Conservation (phyloP, 2,888 invertebrate genomes). For the Piscicola geometra region DNA sequence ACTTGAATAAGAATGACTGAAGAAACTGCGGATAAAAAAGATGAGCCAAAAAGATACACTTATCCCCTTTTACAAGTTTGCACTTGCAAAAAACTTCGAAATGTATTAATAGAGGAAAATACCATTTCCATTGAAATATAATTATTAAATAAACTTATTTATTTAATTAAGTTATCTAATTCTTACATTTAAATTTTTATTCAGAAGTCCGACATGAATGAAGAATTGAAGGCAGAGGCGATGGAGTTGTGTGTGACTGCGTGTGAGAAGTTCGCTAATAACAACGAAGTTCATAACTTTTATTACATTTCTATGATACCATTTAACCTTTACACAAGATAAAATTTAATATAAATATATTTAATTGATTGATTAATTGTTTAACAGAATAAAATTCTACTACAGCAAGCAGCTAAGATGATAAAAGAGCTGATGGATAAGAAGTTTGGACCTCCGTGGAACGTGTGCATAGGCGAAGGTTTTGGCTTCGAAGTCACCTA, state of each 20-base stretch:
- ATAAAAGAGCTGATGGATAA: constrained; percentile 93
- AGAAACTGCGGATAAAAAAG: constrained; percentile 52
- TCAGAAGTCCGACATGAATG: constrained; percentile 85
- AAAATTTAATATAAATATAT: neutral
- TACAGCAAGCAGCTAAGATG: constrained; percentile 78
- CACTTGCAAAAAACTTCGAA: neutral
- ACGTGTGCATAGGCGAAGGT: constrained; percentile 90
- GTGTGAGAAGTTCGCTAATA: constrained; percentile 80
- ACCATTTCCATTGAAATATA: neutral
- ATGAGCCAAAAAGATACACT: constrained; percentile 57
- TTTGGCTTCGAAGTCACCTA: constrained; percentile 88
- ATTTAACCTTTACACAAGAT: neutral
- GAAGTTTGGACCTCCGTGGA: constrained; percentile 88
- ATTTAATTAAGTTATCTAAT: neutral
- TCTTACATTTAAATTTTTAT: neutral
- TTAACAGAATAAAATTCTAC: neutral
- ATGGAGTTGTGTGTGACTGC: constrained; percentile 86
- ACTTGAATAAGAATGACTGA: constrained; percentile 48
- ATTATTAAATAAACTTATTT: neutral
- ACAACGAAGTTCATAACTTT: constrained; percentile 70
- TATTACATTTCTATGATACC: no score
- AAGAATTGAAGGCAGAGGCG: constrained; percentile 83
- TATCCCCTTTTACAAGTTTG: constrained; percentile 78
- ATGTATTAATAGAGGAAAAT: neutral
- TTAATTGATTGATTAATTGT: no score